Base-by-base conservation (phyloP, 2,888 invertebrate genomes). In the Archips xylosteana region DNA sequence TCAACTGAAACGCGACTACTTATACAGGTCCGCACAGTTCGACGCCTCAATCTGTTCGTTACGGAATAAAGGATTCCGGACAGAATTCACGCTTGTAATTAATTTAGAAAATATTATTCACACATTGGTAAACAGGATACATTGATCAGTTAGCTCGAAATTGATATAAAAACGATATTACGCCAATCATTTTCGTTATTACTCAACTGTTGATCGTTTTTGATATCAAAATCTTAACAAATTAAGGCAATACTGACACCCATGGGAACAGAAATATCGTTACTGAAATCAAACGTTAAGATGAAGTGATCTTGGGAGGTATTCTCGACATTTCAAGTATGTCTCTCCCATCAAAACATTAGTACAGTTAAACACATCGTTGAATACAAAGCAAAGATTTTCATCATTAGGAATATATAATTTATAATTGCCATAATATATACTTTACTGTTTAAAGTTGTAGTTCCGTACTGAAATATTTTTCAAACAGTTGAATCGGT, bases 1-100 rank as follows among this genome's bases (percentile, higher is more conserved):
- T 74, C 78, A 87, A 89, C 82, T 84, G 82, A 89, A 88, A 86
- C 87, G 89, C 90, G 85, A 85, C 86, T 85, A 85, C 80, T 78
- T 81, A 83, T 83, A 82, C 82, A 86, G 82, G 68, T 87, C 88
- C 87, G 87, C 85, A 87, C 84, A 85, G 79, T 82, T 83, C 75
- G 81, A 79, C 82, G 79, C 78, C 84, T 79, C 84, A 83, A 81
- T 75, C 79, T 79, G 77, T 78, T 63, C 42, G 80, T 82, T 81
- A 66, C 57, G 82, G 81, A 81, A 80, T 80, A 80, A 82, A 84
- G 83, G 83, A 83, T 85, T 87, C 89, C 88, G 85, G 86, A 86
- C 79, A 78, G 47, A 71, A 68, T 83, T 82, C 83, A 83, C 87
- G 88, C 89, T 87, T 89, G 88, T 82, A 88, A 88, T 71, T 49